Evolutionary conservation across 2,888 invertebrate species (phyloP), one percentile per base, ranked within the genome.

Genomic region (Brachylomia viminalis): DNA sequence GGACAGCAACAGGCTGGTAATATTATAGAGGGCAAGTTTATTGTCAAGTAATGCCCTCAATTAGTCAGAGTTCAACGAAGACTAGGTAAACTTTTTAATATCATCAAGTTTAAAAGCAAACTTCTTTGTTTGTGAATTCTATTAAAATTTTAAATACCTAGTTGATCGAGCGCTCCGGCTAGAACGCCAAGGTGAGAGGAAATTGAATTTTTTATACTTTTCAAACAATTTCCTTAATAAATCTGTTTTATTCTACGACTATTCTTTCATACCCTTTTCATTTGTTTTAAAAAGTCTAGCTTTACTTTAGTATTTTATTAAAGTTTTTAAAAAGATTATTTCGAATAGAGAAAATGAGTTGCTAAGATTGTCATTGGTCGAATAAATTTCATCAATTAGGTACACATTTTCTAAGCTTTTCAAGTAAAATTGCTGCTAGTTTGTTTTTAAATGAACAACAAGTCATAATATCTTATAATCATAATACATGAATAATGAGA

Each of bases 111-210:
- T 33, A 54, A n/a, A 66, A 64, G 45, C 23, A 59, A 69, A 80
- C 20, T 58, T 58, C 27, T 38, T 38, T 56, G 17, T 67, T 30
- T 75, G 38, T 15, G 23, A 73, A 49, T 64, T 6, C 38, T 20
- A 81, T 77, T 77, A 80, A 71, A 13, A 42, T 47, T 52, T 68
- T 54, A 64, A 81, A 71, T 30, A 71, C 65, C 59, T 38, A 52
- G 70, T 67, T 76, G 52, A 68, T 52, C 52, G 30, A 71, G 77
- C 13, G 49, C 59, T 49, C 6, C 27, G 17, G 8, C 49, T n/a
- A 0, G 15, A 38, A 80, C 6, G 17, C 38, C 17, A 54, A 64
- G 54, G 38, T 82, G 58, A 81, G 30, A 59, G 71, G 71, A 77
- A 71, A 71, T 77, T 67, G 20, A 75, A 20, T 64, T 56, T 47